Evolutionary conservation across 2,113 vertebrate species (phyloP).

Genomic region (cat (Felis catus)): F.catus_Fca126_mat1.0 CM031418.1:38804001-38804500

Average conservation of each 20-base stretch:
- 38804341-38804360: not conserved
- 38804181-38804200: constrained; percentile 12
- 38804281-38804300: not conserved
- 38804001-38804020: not conserved
- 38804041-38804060: not conserved
- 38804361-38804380: not conserved
- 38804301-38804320: not conserved
- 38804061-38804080: too few species aligned
- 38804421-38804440: not conserved
- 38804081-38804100: not conserved
- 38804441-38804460: not conserved
- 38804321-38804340: not conserved
- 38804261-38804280: not conserved
- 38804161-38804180: not conserved
- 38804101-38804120: not conserved
- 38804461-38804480: not conserved
- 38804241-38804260: rapidly evolving
- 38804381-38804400: not conserved
- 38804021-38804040: not conserved
- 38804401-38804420: not conserved
- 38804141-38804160: not conserved
- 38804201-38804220: not conserved
- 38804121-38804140: not conserved
- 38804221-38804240: rapidly evolving
- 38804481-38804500: not conserved